These are phyloP conservation scores for Drosophila mimetica DNA, from an alignment of 2,888 invertebrate species.

Conservation along the genomic window DNA sequence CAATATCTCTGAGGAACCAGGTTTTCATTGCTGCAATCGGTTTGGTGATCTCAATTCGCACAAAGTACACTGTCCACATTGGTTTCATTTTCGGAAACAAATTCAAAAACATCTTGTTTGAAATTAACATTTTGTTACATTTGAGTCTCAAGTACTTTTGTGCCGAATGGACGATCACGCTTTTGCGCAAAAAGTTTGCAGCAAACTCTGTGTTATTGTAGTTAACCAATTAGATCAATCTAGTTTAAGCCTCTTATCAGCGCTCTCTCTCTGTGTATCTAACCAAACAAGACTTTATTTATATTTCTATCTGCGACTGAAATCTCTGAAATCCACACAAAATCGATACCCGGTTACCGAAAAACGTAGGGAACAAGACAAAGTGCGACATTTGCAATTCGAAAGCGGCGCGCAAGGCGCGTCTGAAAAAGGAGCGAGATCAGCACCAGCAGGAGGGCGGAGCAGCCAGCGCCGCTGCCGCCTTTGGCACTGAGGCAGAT, in stretches of 20 bases:
- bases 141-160: conserved; percentile 51
- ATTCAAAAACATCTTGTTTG: not conserved
- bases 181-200: conserved; percentile 83
- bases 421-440: conserved; percentile 87
- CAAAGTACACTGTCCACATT: conserved; percentile 39
- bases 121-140: conserved; percentile 12
- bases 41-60: conserved; percentile 73
- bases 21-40: conserved; percentile 74
- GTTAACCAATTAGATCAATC: conserved; percentile 45
- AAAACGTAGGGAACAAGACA: conserved; percentile 93
- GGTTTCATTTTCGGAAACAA: not conserved
- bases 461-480: conserved; percentile 81
- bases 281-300: conserved; percentile 73
- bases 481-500: conserved; percentile 73
- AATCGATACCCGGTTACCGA: conserved; percentile 38
- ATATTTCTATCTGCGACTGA: conserved; percentile 70
- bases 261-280: conserved; percentile 76
- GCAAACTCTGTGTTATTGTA: conserved; percentile 49
- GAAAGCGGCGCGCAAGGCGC: conserved; percentile 89
- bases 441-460: conserved; percentile 84
- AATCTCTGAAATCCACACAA: conserved; percentile 27
- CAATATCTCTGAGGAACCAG: conserved; percentile 19
- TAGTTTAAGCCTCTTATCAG: conserved; percentile 51
- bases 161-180: conserved; percentile 63
- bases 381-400: conserved; percentile 93